Evolutionary conservation across 2,797 vertebrate species (phyloP), one percentile per base, ranked within the genome.

Genomic region (Hafferia zeledoni): DNA sequence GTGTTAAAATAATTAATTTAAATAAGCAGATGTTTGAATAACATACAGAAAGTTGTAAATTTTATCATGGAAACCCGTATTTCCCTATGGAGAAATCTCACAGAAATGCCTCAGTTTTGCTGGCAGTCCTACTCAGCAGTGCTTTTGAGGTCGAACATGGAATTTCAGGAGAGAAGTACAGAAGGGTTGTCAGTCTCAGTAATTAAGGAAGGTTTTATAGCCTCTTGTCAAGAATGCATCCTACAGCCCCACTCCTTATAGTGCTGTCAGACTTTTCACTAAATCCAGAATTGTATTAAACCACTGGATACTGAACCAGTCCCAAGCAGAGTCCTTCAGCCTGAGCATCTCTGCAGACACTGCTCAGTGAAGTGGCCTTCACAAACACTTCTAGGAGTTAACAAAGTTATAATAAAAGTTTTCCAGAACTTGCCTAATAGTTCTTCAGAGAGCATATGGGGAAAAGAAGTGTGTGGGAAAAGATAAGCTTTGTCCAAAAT

Each of bases 401-500:
- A 52, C 31, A 55, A 56, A 69, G 15, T 81, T 82, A 31, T 78
- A 52, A 3, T 37, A 47, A 30, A 84, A 77, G 23, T 67, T 83
- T 75, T 61, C 12, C 24, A 53, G 33, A 75, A 37, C 59, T 89
- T 81, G 28, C 19, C 28, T 1, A 7, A 35, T n/a, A 5, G 23
- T 56, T 94, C 50, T 83, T 91, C 27, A 47, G 77, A 35, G 30
- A 68, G 16, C 44, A 33, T 11, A 27, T 18, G 49, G 56, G 57
- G 56, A 67, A 64, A 90, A 47, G 41, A 71, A 71, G 17, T 2
- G 1, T 87, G 55, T 37, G 64, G 74, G 70, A 41, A 78, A 89
- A 91, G 81, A 90, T 81, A 89, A 94, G 81, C 70, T 76, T 94
- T 49, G 14, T 35, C 74, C 67, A 71, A 57, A 92, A 65, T 78